Evolutionary conservation across 2,797 vertebrate genomes (phyloP).

Genomic region (Scleropages formosus): DNA sequence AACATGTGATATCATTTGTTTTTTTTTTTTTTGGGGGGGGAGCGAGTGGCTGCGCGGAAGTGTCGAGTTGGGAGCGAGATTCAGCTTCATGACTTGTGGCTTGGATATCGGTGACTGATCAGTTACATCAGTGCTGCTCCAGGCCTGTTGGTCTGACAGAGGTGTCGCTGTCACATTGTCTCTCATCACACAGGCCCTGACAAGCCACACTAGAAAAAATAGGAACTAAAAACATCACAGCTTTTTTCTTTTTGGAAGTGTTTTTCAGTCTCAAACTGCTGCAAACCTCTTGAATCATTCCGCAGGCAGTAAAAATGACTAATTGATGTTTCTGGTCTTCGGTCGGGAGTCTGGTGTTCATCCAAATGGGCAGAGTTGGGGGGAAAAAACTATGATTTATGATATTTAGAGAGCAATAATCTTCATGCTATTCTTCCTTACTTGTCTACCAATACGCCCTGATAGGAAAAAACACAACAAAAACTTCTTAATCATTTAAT

Average conservation of each 20-base stretch:
- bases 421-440: too few species aligned
- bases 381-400: too few species aligned
- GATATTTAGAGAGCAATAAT: too few species aligned
- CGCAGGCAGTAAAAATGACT: neutral
- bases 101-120: constrained; percentile 10
- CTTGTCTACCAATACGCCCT: too few species aligned
- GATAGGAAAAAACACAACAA: too few species aligned
- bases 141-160: constrained; percentile 9
- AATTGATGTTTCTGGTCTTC: neutral
- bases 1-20: neutral
- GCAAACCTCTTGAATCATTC: neutral
- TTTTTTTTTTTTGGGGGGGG: too few species aligned
- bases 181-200: neutral
- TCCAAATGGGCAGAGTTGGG: neutral
- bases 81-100: neutral
- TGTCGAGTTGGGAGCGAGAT: neutral
- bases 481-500: too few species aligned
- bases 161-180: neutral
- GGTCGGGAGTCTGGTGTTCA: neutral
- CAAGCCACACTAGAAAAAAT: neutral
- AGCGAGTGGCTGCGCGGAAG: neutral
- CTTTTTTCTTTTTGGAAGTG: neutral
- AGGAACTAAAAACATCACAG: neutral
- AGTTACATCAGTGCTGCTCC: neutral
- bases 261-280: neutral